Conservation (phyloP, 1,140 invertebrate species). For the Trissolcus basalis region DNA sequence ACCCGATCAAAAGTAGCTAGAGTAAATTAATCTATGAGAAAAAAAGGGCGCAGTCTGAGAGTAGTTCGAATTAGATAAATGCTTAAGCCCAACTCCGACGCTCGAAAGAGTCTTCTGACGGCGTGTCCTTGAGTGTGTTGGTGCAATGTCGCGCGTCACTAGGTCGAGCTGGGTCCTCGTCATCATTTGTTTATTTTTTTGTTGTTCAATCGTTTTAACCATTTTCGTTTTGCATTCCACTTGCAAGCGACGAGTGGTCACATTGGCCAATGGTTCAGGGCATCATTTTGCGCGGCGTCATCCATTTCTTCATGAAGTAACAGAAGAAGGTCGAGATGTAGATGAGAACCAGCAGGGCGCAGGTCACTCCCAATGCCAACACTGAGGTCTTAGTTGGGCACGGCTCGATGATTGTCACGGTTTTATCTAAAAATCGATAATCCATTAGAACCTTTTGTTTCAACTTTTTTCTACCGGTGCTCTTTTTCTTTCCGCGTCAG, state of each 20-base stretch:
- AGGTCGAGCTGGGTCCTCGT: conserved; percentile 39
- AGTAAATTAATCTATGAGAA: conserved; percentile 64
- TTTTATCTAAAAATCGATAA: conserved; percentile 81
- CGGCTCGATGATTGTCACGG: conserved; percentile 88
- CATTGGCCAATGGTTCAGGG: conserved; percentile 75
- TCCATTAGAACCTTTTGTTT: too few species aligned
- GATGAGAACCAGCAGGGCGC: conserved; percentile 90
- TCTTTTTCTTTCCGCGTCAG: too few species aligned
- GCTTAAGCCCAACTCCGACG: conserved; percentile 39
- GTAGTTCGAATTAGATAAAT: conserved; percentile 56
- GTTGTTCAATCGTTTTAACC: conserved; percentile 22
- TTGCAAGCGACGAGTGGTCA: conserved; percentile 18
- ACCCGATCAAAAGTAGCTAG: conserved; percentile 75
- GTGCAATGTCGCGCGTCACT: conserved; percentile 36
- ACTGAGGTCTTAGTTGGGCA: conserved; percentile 94
- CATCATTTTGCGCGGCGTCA: conserved; percentile 87
- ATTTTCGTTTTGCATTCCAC: conserved; percentile 31
- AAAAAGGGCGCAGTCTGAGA: conserved; percentile 56
- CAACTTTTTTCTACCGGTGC: too few species aligned
- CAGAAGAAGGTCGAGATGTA: conserved; percentile 93
- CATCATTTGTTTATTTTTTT: conserved; percentile 33
- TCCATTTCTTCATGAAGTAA: conserved; percentile 94
- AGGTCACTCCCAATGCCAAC: conserved; percentile 90
- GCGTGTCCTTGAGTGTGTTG: conserved; percentile 53
- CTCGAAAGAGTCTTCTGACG: conserved; percentile 30